These are phyloP conservation scores for Apamea monoglypha DNA, from an alignment of 2,888 invertebrate genomes.

Conservation along the genomic window DNA sequence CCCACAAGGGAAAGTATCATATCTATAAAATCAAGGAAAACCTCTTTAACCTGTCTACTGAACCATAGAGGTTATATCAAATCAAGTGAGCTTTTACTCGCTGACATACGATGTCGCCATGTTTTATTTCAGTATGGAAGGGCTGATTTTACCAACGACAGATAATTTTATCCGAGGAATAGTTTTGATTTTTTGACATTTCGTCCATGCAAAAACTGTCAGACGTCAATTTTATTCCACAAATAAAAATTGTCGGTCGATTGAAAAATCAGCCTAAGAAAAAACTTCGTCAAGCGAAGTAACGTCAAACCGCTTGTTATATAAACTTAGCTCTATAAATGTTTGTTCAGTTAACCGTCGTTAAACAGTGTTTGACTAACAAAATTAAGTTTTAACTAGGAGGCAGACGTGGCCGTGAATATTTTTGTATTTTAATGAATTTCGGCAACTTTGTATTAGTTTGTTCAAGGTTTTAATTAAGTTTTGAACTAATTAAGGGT, in stretches of 20 bases:
- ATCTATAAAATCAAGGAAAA: not conserved
- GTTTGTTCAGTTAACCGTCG: slow-evolving; percentile 42
- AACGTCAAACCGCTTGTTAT: slow-evolving; percentile 16
- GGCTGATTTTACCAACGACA: too few relatives aligned
- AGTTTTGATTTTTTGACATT: too few relatives aligned
- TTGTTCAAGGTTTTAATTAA: slow-evolving; percentile 41
- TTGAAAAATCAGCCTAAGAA: too few relatives aligned
- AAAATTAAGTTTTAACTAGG: slow-evolving; percentile 58
- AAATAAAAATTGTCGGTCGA: too few relatives aligned
- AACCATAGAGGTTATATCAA: too few relatives aligned
- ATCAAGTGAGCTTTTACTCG: not conserved
- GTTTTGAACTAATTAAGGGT: slow-evolving; percentile 46
- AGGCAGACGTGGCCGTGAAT: slow-evolving; percentile 55
- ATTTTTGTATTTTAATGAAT: slow-evolving; percentile 57
- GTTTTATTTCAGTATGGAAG: not conserved
- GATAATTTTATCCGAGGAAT: too few relatives aligned
- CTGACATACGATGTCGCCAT: slow-evolving; percentile 11
- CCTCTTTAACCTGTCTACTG: too few relatives aligned
- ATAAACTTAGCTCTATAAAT: slow-evolving; percentile 27
- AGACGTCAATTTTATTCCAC: too few relatives aligned
- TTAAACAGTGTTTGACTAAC: slow-evolving; percentile 44
- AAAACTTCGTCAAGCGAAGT: not conserved
- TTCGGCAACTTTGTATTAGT: slow-evolving; percentile 36
- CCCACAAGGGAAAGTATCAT: too few relatives aligned
- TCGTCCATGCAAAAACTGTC: too few relatives aligned